Evolutionary conservation across 2,888 invertebrate genomes (phyloP).

Genomic region (Hipparchia semele): DNA sequence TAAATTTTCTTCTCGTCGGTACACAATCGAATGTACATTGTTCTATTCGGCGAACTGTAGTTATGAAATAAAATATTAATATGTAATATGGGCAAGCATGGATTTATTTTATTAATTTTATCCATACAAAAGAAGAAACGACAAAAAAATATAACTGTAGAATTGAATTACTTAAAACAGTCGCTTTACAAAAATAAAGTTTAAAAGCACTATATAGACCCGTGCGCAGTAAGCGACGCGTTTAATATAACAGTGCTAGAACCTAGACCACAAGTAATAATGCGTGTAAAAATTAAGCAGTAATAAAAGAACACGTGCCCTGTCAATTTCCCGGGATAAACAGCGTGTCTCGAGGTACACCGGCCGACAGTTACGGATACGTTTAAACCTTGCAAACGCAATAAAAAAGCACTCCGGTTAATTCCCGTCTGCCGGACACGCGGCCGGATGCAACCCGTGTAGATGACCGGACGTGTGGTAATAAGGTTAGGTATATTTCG

Average conservation of each 20-base stretch:
- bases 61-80: neutral
- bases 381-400: conserved; percentile 62
- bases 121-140: too few relatives aligned
- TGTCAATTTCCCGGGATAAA: conserved; percentile 34
- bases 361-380: conserved; percentile 47
- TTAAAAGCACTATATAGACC: neutral
- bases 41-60: neutral
- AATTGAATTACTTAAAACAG: too few relatives aligned
- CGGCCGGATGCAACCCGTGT: conserved; percentile 50
- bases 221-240: neutral
- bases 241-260: neutral
- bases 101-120: neutral
- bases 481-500: neutral
- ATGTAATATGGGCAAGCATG: neutral
- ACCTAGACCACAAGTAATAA: neutral
- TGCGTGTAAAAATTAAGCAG: conserved; percentile 8
- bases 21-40: neutral
- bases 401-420: conserved; percentile 73
- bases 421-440: conserved; percentile 56
- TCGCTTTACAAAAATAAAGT: neutral
- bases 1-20: neutral
- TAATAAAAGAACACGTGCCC: conserved; percentile 36
- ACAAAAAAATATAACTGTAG: too few relatives aligned
- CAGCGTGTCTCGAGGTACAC: conserved; percentile 31
- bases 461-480: neutral